Conservation (phyloP, 2,888 invertebrate species). For the Drosophila austrosaltans region DNA sequence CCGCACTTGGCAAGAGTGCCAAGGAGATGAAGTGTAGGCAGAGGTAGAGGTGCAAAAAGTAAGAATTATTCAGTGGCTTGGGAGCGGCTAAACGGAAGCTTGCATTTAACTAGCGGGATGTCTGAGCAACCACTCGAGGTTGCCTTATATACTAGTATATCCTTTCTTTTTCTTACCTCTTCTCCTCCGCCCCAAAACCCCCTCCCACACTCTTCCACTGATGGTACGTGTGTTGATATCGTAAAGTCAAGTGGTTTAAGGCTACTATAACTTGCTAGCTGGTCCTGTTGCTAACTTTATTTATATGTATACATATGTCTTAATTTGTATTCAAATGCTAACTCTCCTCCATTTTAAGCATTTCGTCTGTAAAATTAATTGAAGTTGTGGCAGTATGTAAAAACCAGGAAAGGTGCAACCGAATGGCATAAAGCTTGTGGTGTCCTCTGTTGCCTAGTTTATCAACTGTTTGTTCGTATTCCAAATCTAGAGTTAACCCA, state of each 20-base stretch:
- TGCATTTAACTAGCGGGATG: constrained; percentile 59
- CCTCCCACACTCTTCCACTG: no score
- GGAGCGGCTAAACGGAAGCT: constrained; percentile 51
- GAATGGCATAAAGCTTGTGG: not conserved
- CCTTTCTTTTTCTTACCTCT: not conserved
- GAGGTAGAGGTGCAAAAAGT: not conserved
- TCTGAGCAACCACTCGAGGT: constrained; percentile 30
- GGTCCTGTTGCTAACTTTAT: constrained; percentile 23
- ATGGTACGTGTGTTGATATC: constrained; percentile 10
- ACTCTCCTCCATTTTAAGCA: constrained; percentile 54
- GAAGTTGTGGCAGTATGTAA: constrained; percentile 34
- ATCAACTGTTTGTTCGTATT: not conserved
- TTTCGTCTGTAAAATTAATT: not conserved
- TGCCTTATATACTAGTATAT: not conserved
- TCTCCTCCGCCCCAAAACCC: not conserved
- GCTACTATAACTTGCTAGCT: constrained; percentile 36
- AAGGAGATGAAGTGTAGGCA: not conserved
- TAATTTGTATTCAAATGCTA: constrained; percentile 76
- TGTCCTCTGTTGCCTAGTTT: no score
- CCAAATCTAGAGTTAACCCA: not conserved
- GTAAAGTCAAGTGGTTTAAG: constrained; percentile 26
- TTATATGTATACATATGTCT: constrained; percentile 36
- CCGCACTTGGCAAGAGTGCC: not conserved
- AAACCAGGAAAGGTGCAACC: not conserved
- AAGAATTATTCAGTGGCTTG: constrained; percentile 18